Conservation (phyloP, 1,140 invertebrate species). For the Trypoxylus dichotomus region DNA sequence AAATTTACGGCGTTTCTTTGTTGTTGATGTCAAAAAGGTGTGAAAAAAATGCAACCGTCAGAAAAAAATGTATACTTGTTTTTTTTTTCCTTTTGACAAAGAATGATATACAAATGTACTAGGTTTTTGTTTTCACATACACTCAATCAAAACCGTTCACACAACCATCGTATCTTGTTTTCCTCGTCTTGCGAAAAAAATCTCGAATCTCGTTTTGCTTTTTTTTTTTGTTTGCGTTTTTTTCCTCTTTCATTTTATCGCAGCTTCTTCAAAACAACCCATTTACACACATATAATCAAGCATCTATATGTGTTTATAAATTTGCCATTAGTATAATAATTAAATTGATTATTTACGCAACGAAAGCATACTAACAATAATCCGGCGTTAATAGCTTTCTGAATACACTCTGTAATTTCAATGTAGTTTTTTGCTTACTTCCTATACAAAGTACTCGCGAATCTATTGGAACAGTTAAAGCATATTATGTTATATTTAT, state of each 20-base stretch:
- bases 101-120: constrained; percentile 62
- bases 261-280: constrained; percentile 22
- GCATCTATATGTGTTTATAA: constrained; percentile 52
- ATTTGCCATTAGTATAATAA: constrained; percentile 46
- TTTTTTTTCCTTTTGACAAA: constrained; percentile 49
- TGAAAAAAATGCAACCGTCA: constrained; percentile 36
- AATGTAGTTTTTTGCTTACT: constrained; percentile 27
- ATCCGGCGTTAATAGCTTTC: constrained; percentile 38
- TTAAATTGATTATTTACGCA: constrained; percentile 45
- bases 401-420: constrained; percentile 40
- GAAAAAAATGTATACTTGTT: constrained; percentile 56
- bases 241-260: background rate
- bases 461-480: constrained; percentile 34
- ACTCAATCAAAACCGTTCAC: constrained; percentile 42
- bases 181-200: constrained; percentile 37
- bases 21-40: background rate
- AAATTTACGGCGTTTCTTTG: background rate
- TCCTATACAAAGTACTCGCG: constrained; percentile 31
- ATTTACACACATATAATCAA: constrained; percentile 55
- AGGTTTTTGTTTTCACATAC: constrained; percentile 50
- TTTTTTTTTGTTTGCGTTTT: constrained; percentile 37
- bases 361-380: constrained; percentile 44
- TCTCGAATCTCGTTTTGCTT: constrained; percentile 40
- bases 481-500: background rate
- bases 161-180: constrained; percentile 27